Evolutionary conservation across 1,140 invertebrate genomes (phyloP), one percentile per base, ranked within the genome.

Genomic region (Drosophila leontia): DNA sequence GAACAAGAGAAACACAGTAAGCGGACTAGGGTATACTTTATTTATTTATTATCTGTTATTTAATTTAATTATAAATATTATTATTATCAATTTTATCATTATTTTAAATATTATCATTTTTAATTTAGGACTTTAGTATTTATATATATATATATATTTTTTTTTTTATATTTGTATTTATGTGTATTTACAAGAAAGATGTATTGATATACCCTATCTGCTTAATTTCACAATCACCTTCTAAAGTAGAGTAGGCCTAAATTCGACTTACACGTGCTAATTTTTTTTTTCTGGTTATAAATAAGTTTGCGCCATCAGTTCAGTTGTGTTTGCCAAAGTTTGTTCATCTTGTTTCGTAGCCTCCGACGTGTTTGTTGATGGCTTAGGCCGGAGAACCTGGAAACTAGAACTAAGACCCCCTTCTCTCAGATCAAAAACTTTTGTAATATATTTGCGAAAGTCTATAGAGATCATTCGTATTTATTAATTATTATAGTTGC

Each of bases 291-390:
- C 11, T 12, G 34, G 12, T 79, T 70, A 90, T 90, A 88, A 84
- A 88, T 84, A 88, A 90, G 85, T 88, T 88, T 75, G 84, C 59
- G 69, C 53, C 53, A 57, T 76, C 44, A 50, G 55, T 76, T 69
- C 51, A 65, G 76, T 68, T 84, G 34, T 88, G 84, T 88, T 88
- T 81, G 85, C 48, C 53, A 76, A 88, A 88, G 85, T 88, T 88
- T 90, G 80, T 74, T 90, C 72, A 87, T 87, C 79, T 79, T 78
- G 48, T 57, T 70, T 59, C 71, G 42, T 75, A 37, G 68, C 59
- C 48, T 82, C 81, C 77, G 74, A 84, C 82, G 82, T 81, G 82
- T 75, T 55, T 62, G 48, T 35, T 50, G 47, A 75, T 56, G 68
- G 47, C 48, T 39, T 34, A 34, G 42, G 39, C 11, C 34, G 3